Evolutionary conservation across 2,797 vertebrate genomes (phyloP).

Genomic region (Clamator glandarius): DNA sequence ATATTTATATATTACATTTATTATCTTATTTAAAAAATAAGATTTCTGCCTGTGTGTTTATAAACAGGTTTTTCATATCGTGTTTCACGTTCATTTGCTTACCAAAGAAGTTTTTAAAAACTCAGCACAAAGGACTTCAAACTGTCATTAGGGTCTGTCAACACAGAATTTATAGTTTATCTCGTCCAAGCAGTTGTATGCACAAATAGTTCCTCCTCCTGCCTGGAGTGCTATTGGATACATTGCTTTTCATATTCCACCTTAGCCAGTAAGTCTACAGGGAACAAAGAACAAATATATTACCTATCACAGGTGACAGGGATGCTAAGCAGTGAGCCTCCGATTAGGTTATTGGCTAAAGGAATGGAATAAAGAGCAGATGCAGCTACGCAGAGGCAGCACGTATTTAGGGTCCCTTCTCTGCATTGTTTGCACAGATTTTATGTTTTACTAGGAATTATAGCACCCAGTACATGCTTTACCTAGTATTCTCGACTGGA

Average conservation of each 20-base stretch:
- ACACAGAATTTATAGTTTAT: slow-evolving; percentile 22
- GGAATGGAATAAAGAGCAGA: not conserved
- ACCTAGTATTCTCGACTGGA: slow-evolving; percentile 19
- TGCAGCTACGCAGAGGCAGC: not conserved
- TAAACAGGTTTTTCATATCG: not conserved
- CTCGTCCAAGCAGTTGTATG: not conserved
- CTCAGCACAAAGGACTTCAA: not conserved
- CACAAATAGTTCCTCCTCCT: slow-evolving; percentile 56
- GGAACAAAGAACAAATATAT: slow-evolving; percentile 56
- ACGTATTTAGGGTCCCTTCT: not conserved
- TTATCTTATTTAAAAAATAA: not conserved
- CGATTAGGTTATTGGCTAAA: slow-evolving; percentile 10
- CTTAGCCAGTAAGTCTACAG: slow-evolving; percentile 27
- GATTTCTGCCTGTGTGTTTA: not conserved
- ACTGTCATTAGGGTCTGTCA: not conserved
- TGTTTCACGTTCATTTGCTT: not conserved
- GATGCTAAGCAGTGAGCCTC: slow-evolving; percentile 36
- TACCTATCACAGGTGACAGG: slow-evolving; percentile 64
- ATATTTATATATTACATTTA: not conserved
- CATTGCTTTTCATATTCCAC: slow-evolving; percentile 30
- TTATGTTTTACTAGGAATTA: slow-evolving; percentile 36
- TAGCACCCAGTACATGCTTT: not conserved
- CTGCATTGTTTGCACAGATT: slow-evolving; percentile 24
- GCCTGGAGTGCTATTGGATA: slow-evolving; percentile 53
- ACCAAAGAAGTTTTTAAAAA: not conserved